Percentiles rank a stretch among this genome's conserved stretches.
These are phyloP conservation scores for Caenorhabditis afra DNA, from an alignment of 2,888 invertebrate genomes.

Conservation along the genomic window DNA sequence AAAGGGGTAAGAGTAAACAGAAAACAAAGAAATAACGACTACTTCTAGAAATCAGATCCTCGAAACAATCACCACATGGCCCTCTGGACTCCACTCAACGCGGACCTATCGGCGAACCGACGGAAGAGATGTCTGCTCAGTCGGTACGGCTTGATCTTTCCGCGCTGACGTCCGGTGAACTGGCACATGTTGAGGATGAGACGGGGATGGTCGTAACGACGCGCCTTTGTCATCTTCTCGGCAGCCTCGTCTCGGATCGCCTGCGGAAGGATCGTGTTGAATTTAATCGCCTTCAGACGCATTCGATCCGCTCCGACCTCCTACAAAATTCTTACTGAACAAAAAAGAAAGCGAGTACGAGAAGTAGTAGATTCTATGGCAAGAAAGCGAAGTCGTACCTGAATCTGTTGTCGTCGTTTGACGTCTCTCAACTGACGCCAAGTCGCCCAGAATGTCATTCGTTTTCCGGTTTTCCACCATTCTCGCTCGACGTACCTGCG, in stretches of 20 bases:
- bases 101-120: slow-evolving; percentile 93
- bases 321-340: no score
- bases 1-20: slow-evolving; percentile 20
- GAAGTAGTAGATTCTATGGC: no score
- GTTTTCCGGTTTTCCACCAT: slow-evolving; percentile 80
- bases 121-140: slow-evolving; percentile 84
- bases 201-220: slow-evolving; percentile 76
- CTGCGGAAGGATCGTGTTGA: slow-evolving; percentile 89
- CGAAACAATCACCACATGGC: slow-evolving; percentile 89
- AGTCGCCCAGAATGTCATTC: slow-evolving; percentile 85
- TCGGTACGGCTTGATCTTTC: slow-evolving; percentile 88
- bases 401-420: slow-evolving; percentile 84
- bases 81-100: slow-evolving; percentile 91
- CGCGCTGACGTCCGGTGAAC: slow-evolving; percentile 89
- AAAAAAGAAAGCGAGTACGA: no score
- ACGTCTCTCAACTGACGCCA: slow-evolving; percentile 91
- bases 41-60: not conserved
- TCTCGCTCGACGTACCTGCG: slow-evolving; percentile 77
- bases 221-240: slow-evolving; percentile 79
- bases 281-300: slow-evolving; percentile 89
- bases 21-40: slow-evolving; percentile 17
- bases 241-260: slow-evolving; percentile 79
- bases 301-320: slow-evolving; percentile 87
- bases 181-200: slow-evolving; percentile 86
- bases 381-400: slow-evolving; percentile 23